A percentile compares a stretch with the other conserved stretches of the same genome.
Conservation (phyloP, 35 echinoderm and acorn worm genomes). For the Heliocidaris tuberculata region DNA sequence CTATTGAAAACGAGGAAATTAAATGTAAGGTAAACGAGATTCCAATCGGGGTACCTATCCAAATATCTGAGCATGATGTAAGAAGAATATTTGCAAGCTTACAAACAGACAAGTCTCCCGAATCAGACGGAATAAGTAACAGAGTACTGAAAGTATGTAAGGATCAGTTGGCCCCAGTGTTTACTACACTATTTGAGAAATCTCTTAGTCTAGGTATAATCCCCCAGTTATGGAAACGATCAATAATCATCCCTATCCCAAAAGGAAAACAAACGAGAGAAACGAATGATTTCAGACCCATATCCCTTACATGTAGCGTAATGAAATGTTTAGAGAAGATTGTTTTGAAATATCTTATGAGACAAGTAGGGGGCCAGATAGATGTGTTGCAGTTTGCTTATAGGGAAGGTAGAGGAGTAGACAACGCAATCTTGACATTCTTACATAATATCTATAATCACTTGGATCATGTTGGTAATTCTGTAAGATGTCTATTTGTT, state of each 20-base stretch:
- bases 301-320: background rate
- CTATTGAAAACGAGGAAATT: background rate
- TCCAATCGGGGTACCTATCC: no score
- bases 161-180: no score
- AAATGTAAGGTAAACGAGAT: background rate
- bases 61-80: conserved; percentile 24
- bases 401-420: background rate
- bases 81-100: background rate
- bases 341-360: no score
- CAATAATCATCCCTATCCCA: conserved; percentile 4
- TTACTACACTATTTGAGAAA: no score
- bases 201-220: background rate
- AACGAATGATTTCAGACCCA: conserved; percentile 26
- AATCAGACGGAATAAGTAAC: background rate
- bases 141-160: background rate
- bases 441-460: background rate
- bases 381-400: no score
- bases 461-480: background rate
- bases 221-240: background rate
- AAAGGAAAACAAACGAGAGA: background rate
- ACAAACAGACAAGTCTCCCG: background rate
- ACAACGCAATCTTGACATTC: background rate
- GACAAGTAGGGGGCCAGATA: no score
- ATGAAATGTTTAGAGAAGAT: no score
- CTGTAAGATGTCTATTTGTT: background rate